These are phyloP conservation scores for Brachypteracias leptosomus DNA, from an alignment of 2,113 vertebrate species.

Conservation along the genomic window DNA sequence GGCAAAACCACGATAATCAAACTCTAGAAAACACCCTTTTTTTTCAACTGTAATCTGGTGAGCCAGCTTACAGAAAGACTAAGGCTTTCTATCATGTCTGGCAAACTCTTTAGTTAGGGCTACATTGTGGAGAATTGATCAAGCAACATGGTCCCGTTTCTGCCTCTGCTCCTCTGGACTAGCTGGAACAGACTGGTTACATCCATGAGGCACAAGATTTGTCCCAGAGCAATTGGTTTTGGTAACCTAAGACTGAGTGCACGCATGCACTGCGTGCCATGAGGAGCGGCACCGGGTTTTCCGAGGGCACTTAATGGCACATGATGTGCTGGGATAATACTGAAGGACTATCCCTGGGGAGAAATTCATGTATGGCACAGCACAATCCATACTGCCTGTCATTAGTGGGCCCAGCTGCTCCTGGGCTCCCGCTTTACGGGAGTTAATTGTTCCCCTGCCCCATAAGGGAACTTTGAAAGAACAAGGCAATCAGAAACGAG, in stretches of 20 bases:
- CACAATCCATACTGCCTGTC: not conserved
- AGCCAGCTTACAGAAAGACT: not conserved
- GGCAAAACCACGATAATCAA: not conserved
- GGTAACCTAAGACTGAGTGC: rapidly evolving
- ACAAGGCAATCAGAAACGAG: not conserved
- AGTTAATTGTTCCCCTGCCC: not conserved
- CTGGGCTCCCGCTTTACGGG: rapidly evolving
- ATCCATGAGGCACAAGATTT: not conserved
- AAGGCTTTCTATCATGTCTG: not conserved
- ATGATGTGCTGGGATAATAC: not conserved
- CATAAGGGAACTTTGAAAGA: not conserved
- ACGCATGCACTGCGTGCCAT: rapidly evolving
- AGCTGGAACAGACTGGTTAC: not conserved
- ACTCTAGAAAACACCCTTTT: not conserved
- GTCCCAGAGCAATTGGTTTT: not conserved
- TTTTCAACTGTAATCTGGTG: not conserved
- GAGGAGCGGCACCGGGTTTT: not conserved
- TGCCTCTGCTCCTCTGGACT: not conserved
- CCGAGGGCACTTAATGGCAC: not conserved
- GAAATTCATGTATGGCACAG: not conserved
- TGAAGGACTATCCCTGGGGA: not conserved
- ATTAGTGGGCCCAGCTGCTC: not conserved
- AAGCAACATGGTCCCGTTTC: not conserved
- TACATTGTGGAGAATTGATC: rapidly evolving
- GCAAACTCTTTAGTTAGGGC: not conserved